Base-by-base conservation (phyloP, 2,888 invertebrate genomes). In the Xanthia icteritia region DNA sequence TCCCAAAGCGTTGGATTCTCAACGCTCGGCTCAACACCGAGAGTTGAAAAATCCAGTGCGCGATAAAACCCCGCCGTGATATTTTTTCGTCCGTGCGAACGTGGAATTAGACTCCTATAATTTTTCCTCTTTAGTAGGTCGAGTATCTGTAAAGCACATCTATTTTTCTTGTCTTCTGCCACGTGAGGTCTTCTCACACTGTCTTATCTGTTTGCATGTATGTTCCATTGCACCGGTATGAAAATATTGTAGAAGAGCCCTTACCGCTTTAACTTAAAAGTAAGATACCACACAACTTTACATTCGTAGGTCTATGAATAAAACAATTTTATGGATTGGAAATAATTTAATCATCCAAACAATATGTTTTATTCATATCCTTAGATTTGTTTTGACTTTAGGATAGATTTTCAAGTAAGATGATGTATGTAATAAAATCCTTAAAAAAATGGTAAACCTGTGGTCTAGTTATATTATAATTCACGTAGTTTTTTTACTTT, bases 201-300 rank as follows among this genome's bases (percentile, higher is more conserved):
- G 58, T 74, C 27, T 39, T 86, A n/a, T 82, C 69, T 86, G 83
- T 76, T 76, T 84, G 84, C 86, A 86, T 84, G 83, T 83, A 68
- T 70, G 67, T 61, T 73, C 71, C 42, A 63, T 82, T 60, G 82
- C 67, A 58, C 64, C 60, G 70, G 36, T 68, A 56, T 81, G 81
- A 74, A 75, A 27, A 69, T 60, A 39, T 69, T 75, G 13, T 66
- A 61, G 39, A 39, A 85, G 82, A 61, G 68, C 20, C 60, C 20
- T 68, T 48, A 61, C 56, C 9, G 48, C 51, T 85, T 61, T 65
- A 58, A 81, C 27, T 13, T 68, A 36, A 75, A 71, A 72, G 71
- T 74, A 85, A 85, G 85, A 61, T 71, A 60, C n/a, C 60, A 58
- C 31, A 39, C 23, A 4, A 27, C 8, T 69, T 61, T 45, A 69